Conservation (phyloP, 2,888 invertebrate species). For the Xestia c-nigrum region DNA sequence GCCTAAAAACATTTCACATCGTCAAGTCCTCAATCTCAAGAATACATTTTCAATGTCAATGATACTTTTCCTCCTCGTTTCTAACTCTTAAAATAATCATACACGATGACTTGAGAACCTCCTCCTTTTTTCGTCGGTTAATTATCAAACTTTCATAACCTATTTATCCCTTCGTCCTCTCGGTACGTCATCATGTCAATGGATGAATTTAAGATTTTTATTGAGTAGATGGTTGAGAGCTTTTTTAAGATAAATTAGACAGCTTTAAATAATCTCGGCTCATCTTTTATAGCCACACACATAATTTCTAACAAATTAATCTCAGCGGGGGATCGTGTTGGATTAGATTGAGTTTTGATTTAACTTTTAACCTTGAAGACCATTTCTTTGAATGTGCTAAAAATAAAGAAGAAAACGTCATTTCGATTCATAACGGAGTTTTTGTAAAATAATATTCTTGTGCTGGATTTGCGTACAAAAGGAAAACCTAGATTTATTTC, state of each 20-base stretch:
- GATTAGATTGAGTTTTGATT: conserved; percentile 23
- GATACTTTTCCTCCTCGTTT: not conserved
- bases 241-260: conserved; percentile 9
- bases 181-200: no score
- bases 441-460: not conserved
- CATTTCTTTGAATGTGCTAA: conserved; percentile 6
- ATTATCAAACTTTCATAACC: not conserved
- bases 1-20: not conserved
- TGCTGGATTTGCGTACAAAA: not conserved
- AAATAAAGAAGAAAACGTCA: not conserved
- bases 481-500: not conserved
- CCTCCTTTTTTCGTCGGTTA: not conserved
- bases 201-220: not conserved
- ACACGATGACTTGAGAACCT: not conserved
- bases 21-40: not conserved
- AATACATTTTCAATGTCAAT: not conserved
- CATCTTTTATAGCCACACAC: conserved; percentile 1
- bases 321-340: conserved; percentile 5
- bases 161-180: no score
- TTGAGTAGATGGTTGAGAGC: not conserved
- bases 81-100: not conserved
- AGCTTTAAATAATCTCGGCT: not conserved
- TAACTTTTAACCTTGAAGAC: conserved; percentile 23
- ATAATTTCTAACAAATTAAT: conserved; percentile 18
- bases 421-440: not conserved